A percentile compares a stretch with the other conserved stretches of the same genome.
Evolutionary conservation across 1,140 invertebrate species (phyloP).

Genomic region (Mizuhopecten yessoensis): DNA sequence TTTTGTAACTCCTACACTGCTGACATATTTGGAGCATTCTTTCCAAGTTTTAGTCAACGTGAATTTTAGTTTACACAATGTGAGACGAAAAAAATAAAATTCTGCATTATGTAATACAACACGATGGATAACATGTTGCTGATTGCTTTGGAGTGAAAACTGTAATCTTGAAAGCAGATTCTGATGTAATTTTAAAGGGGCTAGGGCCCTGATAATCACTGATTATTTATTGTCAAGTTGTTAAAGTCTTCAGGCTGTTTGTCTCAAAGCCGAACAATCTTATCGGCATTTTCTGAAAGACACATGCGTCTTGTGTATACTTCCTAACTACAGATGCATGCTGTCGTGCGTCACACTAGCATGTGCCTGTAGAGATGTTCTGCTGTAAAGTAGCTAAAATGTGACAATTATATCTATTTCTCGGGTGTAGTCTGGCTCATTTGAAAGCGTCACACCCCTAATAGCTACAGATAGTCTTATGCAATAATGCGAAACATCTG

Average conservation of each 20-base stretch:
- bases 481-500: slow-evolving; percentile 27
- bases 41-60: too few relatives aligned
- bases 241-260: slow-evolving; percentile 1
- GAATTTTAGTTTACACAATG: too few relatives aligned
- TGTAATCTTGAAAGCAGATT: not conserved
- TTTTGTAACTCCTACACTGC: not conserved
- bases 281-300: not conserved
- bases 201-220: not conserved
- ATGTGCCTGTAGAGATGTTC: not conserved
- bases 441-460: not conserved
- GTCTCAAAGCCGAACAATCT: not conserved
- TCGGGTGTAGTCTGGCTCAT: not conserved
- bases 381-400: not conserved
- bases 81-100: not conserved
- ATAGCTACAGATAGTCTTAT: not conserved
- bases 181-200: not conserved
- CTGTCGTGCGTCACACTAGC: not conserved
- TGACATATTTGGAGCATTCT: not conserved
- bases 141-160: not conserved
- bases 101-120: not conserved
- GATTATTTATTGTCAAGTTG: not conserved
- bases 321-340: not conserved
- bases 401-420: slow-evolving; percentile 22
- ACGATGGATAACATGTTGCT: not conserved
- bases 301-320: too few relatives aligned